Percentiles rank a stretch among this genome's conserved stretches.
Conservation (phyloP, 2,888 invertebrate genomes). For the Thera britannica region DNA sequence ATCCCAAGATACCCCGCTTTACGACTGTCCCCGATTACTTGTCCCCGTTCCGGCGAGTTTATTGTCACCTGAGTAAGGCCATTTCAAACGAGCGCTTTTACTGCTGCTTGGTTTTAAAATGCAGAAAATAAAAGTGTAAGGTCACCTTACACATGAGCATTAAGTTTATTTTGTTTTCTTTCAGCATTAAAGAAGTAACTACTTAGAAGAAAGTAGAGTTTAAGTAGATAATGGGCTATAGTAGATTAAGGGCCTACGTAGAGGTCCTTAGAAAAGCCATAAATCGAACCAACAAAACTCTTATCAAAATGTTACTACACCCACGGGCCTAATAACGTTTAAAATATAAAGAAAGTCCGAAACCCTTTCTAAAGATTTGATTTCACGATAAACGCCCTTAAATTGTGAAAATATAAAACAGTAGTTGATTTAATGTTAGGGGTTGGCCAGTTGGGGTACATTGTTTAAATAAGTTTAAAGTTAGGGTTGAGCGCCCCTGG, state of each 20-base stretch:
- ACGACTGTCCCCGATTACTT: slow-evolving; percentile 68
- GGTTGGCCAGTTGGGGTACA: slow-evolving; percentile 67
- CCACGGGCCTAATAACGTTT: slow-evolving; percentile 77
- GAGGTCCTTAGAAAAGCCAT: slow-evolving; percentile 20
- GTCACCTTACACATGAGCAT: slow-evolving; percentile 6
- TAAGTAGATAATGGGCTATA: too few species aligned
- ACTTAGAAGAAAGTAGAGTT: too few species aligned
- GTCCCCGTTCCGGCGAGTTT: slow-evolving; percentile 61
- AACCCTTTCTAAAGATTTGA: slow-evolving; percentile 65
- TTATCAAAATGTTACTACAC: slow-evolving; percentile 65
- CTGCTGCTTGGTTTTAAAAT: slow-evolving; percentile 42
- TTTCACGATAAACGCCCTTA: slow-evolving; percentile 67
- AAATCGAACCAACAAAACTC: slow-evolving; percentile 38
- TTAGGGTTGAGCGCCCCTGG: slow-evolving; percentile 64
- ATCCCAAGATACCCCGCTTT: slow-evolving; percentile 65
- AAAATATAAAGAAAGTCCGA: slow-evolving; percentile 71
- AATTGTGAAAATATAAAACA: slow-evolving; percentile 55
- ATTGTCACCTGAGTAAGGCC: slow-evolving; percentile 80
- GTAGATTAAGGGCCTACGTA: neutral
- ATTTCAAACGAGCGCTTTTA: slow-evolving; percentile 59
- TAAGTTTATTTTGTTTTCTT: slow-evolving; percentile 14
- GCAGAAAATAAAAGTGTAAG: slow-evolving; percentile 23
- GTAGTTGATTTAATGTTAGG: slow-evolving; percentile 69
- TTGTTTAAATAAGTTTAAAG: slow-evolving; percentile 72
- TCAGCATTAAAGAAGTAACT: slow-evolving; percentile 2